phyloP scores from a whole-genome alignment of 1,140 invertebrate genomes.

The Drosophila santomea region DNA sequence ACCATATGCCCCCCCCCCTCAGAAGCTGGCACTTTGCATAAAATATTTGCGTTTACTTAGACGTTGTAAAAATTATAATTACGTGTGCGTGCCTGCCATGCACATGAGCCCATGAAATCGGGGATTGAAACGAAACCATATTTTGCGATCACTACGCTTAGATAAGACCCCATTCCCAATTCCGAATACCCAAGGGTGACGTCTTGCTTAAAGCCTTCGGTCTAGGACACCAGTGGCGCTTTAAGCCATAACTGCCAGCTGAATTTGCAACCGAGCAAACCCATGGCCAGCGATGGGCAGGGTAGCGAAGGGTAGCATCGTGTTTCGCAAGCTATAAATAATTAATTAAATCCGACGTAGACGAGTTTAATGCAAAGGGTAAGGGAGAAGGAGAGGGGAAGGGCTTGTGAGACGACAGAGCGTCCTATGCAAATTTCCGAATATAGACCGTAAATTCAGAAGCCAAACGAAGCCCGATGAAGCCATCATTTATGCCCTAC shows the following conservation, averaged over 20 bases:
- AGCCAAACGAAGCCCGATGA: conserved; percentile 59
- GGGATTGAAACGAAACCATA: conserved; percentile 57
- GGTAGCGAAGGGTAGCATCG: conserved; percentile 44
- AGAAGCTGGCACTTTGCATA: conserved; percentile 61
- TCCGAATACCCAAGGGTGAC: conserved; percentile 15
- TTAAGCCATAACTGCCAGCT: conserved; percentile 23
- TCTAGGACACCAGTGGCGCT: conserved; percentile 15
- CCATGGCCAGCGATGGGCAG: conserved; percentile 28
- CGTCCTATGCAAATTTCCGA: conserved; percentile 74
- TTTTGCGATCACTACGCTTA: conserved; percentile 74
- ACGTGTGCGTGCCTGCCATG: conserved; percentile 70
- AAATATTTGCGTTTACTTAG: conserved; percentile 78
- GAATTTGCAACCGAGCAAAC: conserved; percentile 65
- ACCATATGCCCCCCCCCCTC: background rate
- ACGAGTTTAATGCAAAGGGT: conserved; percentile 8
- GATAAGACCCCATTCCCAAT: conserved; percentile 46
- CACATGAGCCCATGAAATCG: conserved; percentile 41
- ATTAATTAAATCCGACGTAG: conserved; percentile 78
- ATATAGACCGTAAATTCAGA: conserved; percentile 78
- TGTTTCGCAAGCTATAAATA: conserved; percentile 76
- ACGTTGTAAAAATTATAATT: conserved; percentile 84
- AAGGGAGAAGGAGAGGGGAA: no score
- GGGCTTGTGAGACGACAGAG: conserved; percentile 23
- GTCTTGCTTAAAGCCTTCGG: conserved; percentile 30
- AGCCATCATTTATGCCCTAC: conserved; percentile 57